Evolutionary conservation across 2,888 invertebrate species (phyloP), one percentile per base, ranked within the genome.

Genomic region (Parapristionchus giblindavisi): DNA sequence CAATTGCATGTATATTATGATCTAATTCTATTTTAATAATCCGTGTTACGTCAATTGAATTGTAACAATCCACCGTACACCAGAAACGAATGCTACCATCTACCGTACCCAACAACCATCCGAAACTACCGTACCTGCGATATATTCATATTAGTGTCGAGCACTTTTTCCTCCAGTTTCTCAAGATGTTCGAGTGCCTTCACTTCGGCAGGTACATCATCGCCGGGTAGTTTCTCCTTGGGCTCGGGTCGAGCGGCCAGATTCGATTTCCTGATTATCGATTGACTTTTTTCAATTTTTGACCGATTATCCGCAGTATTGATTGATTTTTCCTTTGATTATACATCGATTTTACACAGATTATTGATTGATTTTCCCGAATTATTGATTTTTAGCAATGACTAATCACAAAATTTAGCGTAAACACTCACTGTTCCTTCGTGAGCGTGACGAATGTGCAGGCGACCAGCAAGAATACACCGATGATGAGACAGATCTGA

Each of bases 401-500:
- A n/a, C n/a, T n/a, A n/a, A n/a, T n/a, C n/a, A n/a, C n/a, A n/a
- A n/a, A n/a, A 54, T 14, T 6, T 6, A 24, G 24, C n/a, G 54
- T 8, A n/a, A 27, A 14, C 6, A 71, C 70, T 54, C 3, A 71
- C 70, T 71, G 73, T 24, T 73, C 73, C 34, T 48, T 61, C 32
- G 76, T 74, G 21, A 93, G 76, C 93, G 90, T 96, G 0, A 94
- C 94, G 88, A 93, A 95, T 0, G 96, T 96, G 60, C 96, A 94
- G 60, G 95, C 91, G 29, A 96, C 92, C 92, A 97, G 92, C 75
- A 96, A 92, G 66, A 93, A 91, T n/a, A 95, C 90, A 0, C 96
- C 96, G 79, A 94, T 90, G 61, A 93, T 90, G 56, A 96, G 89
- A 73, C 95, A 92, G 29, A 92, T 89, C 93, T 94, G 89, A n/a